Percentiles rank a stretch among this genome's conserved stretches.
phyloP scores from a whole-genome alignment of 2,888 invertebrate species.

The Melinaea marsaeus region DNA sequence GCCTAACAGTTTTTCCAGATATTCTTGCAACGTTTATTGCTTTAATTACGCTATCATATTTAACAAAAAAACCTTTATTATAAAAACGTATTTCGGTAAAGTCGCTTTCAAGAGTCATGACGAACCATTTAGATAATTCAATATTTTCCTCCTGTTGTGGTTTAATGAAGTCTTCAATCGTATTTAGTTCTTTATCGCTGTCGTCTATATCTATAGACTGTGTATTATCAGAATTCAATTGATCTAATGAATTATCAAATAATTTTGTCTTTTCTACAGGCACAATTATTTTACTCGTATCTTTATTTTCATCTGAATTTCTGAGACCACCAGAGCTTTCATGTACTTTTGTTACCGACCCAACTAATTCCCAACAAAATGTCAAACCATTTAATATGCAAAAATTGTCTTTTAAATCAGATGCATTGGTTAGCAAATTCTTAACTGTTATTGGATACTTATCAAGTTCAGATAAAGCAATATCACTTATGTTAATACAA shows the following conservation, averaged over 20 bases:
- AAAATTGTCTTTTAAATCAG: conserved; percentile 56
- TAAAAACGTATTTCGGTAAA: conserved; percentile 74
- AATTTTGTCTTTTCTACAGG: conserved; percentile 8
- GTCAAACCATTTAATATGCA: conserved; percentile 63
- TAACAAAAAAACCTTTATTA: conserved; percentile 73
- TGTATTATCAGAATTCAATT: conserved; percentile 10
- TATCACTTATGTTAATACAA: conserved; percentile 60
- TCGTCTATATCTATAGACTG: neutral
- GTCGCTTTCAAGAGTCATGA: conserved; percentile 74
- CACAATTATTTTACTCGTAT: conserved; percentile 5
- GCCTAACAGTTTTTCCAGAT: conserved; percentile 69
- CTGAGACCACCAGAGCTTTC: conserved; percentile 8
- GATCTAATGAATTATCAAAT: conserved; percentile 5
- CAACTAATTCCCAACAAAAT: conserved; percentile 66
- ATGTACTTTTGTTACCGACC: conserved; percentile 54
- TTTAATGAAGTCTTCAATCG: conserved; percentile 1
- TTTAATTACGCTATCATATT: conserved; percentile 69
- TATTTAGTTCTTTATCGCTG: neutral
- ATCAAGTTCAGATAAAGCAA: conserved; percentile 52
- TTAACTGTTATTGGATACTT: conserved; percentile 62
- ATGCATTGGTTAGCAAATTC: conserved; percentile 57
- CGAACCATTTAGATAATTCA: conserved; percentile 70
- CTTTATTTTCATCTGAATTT: conserved; percentile 7
- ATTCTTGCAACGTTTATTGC: conserved; percentile 67
- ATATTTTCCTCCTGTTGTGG: conserved; percentile 11